Percentiles rank a stretch among this genome's conserved stretches.
Evolutionary conservation across 1,140 invertebrate species (phyloP).

Genomic region (Euura lappo): DNA sequence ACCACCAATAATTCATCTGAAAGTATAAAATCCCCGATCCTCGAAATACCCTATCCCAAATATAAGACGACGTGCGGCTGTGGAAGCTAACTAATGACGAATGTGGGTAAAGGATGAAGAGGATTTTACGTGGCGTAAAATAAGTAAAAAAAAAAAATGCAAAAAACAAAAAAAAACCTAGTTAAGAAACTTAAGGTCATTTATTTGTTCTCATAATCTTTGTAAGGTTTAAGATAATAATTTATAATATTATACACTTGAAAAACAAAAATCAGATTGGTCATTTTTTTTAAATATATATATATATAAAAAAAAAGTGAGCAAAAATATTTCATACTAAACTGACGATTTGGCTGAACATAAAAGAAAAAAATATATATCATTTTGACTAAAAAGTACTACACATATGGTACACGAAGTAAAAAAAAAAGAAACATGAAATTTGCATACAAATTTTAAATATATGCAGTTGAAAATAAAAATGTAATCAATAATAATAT

Average conservation of each 20-base stretch:
- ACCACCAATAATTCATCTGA: constrained; percentile 3
- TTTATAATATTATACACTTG: not conserved
- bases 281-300: not conserved
- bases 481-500: constrained; percentile 5
- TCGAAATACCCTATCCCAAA: constrained; percentile 11
- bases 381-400: not conserved
- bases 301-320: not conserved
- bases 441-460: not conserved
- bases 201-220: constrained; percentile 10
- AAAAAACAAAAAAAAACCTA: not conserved
- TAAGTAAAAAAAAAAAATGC: not conserved
- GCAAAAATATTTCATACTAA: not conserved
- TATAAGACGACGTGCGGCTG: constrained; percentile 7
- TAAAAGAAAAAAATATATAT: not conserved
- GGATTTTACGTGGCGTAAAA: constrained; percentile 13
- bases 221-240: constrained; percentile 3
- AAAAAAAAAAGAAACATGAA: not conserved
- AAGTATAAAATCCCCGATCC: constrained; percentile 2
- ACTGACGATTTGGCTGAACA: not conserved
- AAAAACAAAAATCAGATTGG: not conserved
- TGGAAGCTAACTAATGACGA: constrained; percentile 19
- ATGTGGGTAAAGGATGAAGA: constrained; percentile 14
- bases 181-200: constrained; percentile 11
- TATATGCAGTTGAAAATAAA: constrained; percentile 6
- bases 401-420: not conserved